These are phyloP conservation scores for Fregata magnificens DNA, from an alignment of 2,113 vertebrate species.

Conservation along the genomic window DNA sequence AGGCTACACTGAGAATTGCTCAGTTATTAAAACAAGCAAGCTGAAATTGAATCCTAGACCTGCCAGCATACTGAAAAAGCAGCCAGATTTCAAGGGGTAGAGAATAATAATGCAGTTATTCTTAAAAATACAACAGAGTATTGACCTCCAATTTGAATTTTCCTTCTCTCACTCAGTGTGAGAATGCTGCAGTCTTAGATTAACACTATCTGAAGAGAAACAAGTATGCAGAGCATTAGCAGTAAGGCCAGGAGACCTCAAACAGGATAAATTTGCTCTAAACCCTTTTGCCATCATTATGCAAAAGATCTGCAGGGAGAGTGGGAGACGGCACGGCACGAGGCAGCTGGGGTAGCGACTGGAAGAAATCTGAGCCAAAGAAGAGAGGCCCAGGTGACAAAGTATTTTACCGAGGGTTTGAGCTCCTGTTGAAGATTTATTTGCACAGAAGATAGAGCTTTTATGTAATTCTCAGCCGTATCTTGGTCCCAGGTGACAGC, in stretches of 20 bases:
- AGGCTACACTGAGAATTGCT: not conserved
- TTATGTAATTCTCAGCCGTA: not conserved
- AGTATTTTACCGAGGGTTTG: not conserved
- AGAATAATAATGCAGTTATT: not conserved
- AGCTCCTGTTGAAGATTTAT: not conserved
- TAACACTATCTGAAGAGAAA: constrained; percentile 8
- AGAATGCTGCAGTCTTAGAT: not conserved
- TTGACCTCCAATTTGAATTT: not conserved
- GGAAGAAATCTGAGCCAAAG: not conserved
- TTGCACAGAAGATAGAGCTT: not conserved
- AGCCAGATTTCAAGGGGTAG: not conserved
- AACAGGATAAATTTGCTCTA: not conserved
- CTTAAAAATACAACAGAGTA: not conserved
- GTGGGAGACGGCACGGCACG: not conserved
- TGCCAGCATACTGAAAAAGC: not conserved
- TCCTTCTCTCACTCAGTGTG: not conserved
- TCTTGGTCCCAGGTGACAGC: not conserved
- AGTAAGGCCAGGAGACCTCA: not conserved
- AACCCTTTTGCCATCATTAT: not conserved
- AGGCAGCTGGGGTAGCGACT: not conserved
- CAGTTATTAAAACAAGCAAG: not conserved
- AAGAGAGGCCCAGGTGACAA: not conserved
- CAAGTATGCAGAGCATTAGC: not conserved
- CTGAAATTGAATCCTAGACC: not conserved
- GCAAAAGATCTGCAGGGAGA: not conserved